Evolutionary conservation across 2,888 invertebrate species (phyloP).

Genomic region (Scelioninae gen. 1): DNA sequence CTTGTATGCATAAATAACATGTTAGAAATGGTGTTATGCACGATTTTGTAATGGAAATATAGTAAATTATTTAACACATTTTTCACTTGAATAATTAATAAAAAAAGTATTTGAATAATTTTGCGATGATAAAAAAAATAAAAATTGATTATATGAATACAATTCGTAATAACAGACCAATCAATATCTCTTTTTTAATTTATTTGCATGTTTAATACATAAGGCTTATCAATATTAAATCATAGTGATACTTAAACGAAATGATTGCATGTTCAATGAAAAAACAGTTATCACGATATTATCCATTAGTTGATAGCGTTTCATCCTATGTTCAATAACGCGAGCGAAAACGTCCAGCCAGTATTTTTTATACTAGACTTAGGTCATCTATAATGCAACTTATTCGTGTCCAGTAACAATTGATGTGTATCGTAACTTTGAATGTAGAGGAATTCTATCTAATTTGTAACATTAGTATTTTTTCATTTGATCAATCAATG

Average conservation of each 20-base stretch:
- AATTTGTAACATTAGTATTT: slow-evolving; percentile 20
- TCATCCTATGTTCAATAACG: slow-evolving; percentile 48
- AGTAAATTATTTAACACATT: too few relatives aligned
- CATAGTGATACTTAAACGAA: slow-evolving; percentile 29
- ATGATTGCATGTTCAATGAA: slow-evolving; percentile 47
- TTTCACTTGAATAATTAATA: too few relatives aligned
- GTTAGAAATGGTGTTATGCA: too few relatives aligned
- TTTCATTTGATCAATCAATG: not conserved
- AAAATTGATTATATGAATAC: too few relatives aligned
- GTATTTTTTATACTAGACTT: slow-evolving; percentile 36
- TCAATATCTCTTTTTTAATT: too few relatives aligned
- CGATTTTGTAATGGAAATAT: too few relatives aligned
- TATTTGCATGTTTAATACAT: too few relatives aligned
- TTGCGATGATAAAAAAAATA: too few relatives aligned
- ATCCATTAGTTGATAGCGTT: slow-evolving; percentile 37
- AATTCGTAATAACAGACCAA: too few relatives aligned
- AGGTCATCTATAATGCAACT: slow-evolving; percentile 78
- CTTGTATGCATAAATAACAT: too few relatives aligned
- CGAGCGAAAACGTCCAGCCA: slow-evolving; percentile 16
- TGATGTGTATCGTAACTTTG: slow-evolving; percentile 74
- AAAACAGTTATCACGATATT: slow-evolving; percentile 52
- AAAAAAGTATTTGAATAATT: too few relatives aligned
- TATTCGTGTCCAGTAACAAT: slow-evolving; percentile 74
- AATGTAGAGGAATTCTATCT: slow-evolving; percentile 29
- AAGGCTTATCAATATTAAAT: slow-evolving; percentile 5